Conservation (phyloP, 2,113 vertebrate species). For the Machaerirhynchus nigripectus region DNA sequence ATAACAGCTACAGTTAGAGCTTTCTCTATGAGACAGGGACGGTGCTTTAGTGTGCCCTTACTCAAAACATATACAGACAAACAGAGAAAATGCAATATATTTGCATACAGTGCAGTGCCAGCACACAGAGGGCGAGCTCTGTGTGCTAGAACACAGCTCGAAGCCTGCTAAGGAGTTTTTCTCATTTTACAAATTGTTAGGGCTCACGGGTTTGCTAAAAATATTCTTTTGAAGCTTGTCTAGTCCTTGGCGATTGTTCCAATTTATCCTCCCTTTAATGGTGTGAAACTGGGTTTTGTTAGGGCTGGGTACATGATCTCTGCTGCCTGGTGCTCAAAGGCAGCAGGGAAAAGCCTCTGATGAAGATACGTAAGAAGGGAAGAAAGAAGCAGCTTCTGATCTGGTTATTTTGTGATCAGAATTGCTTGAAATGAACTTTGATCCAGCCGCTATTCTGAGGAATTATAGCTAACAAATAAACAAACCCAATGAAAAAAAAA, state of each 20-base stretch:
- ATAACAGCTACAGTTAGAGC: neutral
- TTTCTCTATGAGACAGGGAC: neutral
- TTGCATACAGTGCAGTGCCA: neutral
- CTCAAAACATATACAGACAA: neutral
- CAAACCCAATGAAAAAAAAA: neutral
- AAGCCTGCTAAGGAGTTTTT: neutral
- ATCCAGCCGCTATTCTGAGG: neutral
- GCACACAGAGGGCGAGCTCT: neutral
- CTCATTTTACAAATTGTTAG: neutral
- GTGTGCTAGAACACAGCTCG: neutral
- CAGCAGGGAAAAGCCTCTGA: neutral
- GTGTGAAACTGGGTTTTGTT: conserved; percentile 7
- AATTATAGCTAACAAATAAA: neutral
- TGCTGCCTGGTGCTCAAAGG: neutral
- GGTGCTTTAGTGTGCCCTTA: neutral
- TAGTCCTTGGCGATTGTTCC: neutral
- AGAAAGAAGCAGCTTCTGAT: neutral
- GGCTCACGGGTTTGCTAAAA: conserved; percentile 4
- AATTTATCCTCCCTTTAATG: conserved; percentile 8
- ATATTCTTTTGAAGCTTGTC: conserved; percentile 1
- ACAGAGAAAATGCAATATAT: neutral
- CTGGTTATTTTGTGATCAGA: neutral
- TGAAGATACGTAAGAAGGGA: neutral
- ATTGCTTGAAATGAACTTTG: neutral
- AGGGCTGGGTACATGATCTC: neutral